Conservation (phyloP, 2,797 vertebrate species). For the Mormyrops attenuatus region DNA sequence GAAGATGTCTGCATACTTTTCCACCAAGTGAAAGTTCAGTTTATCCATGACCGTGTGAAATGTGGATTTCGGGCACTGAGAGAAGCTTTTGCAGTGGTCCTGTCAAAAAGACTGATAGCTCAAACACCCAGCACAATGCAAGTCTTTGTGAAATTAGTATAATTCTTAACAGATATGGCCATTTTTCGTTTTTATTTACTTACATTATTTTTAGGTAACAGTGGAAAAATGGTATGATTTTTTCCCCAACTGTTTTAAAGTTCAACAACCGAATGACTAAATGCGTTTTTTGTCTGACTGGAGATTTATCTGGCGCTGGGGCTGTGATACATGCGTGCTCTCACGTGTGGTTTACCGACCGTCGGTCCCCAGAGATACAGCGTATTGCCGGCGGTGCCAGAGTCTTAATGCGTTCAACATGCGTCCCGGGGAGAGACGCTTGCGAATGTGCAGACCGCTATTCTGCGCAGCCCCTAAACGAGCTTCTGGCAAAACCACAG, state of each 20-base stretch:
- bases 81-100: not conserved
- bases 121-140: not conserved
- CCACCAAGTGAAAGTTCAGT: not conserved
- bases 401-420: conserved; percentile 66
- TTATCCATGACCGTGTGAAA: not conserved
- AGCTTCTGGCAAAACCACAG: conserved; percentile 28
- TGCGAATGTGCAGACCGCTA: not conserved
- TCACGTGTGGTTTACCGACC: conserved; percentile 36
- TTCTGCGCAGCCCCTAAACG: not conserved
- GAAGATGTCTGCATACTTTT: not conserved
- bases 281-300: not conserved
- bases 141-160: not conserved
- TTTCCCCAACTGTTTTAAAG: not conserved
- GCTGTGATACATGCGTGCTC: conserved; percentile 36
- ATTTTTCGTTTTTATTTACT: not conserved
- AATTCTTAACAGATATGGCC: not conserved
- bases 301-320: conserved; percentile 31
- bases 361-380: conserved; percentile 29
- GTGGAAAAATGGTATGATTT: not conserved
- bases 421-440: conserved; percentile 42
- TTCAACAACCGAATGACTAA: not conserved
- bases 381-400: conserved; percentile 46
- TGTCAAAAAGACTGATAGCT: not conserved
- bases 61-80: not conserved
- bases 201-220: not conserved